Evolutionary conservation across 2,888 invertebrate genomes (phyloP).

Genomic region (Heliconius aoede): DNA sequence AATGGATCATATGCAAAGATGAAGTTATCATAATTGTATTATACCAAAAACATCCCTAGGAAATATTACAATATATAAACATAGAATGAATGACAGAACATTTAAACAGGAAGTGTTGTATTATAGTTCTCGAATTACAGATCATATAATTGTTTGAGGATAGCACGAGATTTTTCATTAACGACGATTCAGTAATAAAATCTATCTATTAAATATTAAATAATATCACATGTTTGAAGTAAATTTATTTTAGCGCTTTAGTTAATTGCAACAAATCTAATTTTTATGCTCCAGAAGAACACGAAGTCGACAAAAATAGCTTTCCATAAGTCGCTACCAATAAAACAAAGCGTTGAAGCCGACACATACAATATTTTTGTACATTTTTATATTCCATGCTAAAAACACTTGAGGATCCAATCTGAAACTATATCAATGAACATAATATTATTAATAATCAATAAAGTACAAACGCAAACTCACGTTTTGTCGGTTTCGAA

Average conservation of each 20-base stretch:
- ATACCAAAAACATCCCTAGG: background rate
- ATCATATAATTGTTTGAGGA: background rate
- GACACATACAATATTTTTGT: constrained; percentile 5
- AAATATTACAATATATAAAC: background rate
- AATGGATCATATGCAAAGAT: background rate
- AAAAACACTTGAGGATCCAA: background rate
- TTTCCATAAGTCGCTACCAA: background rate
- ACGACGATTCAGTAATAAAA: background rate
- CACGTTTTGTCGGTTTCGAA: constrained; percentile 95
- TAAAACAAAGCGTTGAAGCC: constrained; percentile 25
- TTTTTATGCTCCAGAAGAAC: background rate
- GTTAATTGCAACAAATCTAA: too few species aligned
- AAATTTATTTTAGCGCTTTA: background rate
- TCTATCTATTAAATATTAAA: background rate
- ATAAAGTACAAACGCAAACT: constrained; percentile 68
- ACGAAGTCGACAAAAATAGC: background rate
- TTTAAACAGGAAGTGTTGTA: background rate
- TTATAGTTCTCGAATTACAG: too few species aligned
- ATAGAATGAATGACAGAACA: background rate
- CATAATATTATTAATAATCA: background rate
- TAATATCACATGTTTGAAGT: background rate
- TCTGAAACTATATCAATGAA: background rate
- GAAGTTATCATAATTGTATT: background rate
- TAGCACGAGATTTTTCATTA: background rate
- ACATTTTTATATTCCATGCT: background rate